phyloP scores from a whole-genome alignment of 2,888 invertebrate genomes.

The Doris montereyensis region DNA sequence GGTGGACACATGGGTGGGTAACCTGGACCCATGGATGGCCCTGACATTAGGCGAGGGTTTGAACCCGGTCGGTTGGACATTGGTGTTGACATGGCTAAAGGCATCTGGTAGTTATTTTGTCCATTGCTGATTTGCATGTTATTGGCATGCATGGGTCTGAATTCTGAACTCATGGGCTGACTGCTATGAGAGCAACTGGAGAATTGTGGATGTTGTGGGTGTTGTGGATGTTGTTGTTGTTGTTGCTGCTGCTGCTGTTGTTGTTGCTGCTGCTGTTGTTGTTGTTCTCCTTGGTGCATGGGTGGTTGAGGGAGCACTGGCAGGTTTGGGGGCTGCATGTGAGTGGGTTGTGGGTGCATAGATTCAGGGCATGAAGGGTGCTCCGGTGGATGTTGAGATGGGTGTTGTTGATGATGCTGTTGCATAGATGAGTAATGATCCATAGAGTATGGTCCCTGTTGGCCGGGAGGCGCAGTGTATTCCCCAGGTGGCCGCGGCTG shows the following conservation, averaged over 20 bases:
- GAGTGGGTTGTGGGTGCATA: conserved; percentile 2
- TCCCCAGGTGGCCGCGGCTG: conserved; percentile 5
- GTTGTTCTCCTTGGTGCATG: background rate
- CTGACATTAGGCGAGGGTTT: background rate
- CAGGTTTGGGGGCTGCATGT: background rate
- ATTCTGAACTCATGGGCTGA: conserved; percentile 12
- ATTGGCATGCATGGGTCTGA: background rate
- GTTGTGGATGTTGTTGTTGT: conserved; percentile 26
- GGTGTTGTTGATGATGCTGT: conserved; percentile 40
- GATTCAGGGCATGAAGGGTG: background rate
- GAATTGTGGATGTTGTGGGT: background rate
- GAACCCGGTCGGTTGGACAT: conserved; percentile 14
- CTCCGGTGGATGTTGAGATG: conserved; percentile 11
- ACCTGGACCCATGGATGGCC: background rate
- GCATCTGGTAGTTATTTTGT: conserved; percentile 21
- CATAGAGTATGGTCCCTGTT: conserved; percentile 28
- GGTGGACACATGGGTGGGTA: conserved; percentile 27
- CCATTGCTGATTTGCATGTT: conserved; percentile 30
- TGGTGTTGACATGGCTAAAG: conserved; percentile 37
- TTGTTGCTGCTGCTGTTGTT: background rate
- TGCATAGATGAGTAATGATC: conserved; percentile 38
- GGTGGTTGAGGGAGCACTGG: conserved; percentile 26
- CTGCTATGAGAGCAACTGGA: conserved; percentile 31
- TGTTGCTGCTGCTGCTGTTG: conserved; percentile 2
- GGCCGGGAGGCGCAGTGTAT: conserved; percentile 22